Evolutionary conservation across 1,140 invertebrate genomes (phyloP).

Genomic region (Thereuonema tuberculata): DNA sequence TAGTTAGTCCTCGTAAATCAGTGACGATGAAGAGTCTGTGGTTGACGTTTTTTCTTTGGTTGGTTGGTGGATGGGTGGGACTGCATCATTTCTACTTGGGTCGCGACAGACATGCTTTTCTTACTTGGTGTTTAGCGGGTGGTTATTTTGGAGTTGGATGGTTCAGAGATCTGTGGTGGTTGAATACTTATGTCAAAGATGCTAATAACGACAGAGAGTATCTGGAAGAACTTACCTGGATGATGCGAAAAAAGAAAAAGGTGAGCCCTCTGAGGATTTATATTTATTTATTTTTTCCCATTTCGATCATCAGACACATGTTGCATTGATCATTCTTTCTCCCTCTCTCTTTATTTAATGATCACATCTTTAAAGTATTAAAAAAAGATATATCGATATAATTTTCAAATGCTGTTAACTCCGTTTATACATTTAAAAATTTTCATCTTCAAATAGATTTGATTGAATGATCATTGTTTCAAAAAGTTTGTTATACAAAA

Average conservation of each 20-base stretch:
- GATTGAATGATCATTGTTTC: no score
- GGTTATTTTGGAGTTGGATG: constrained; percentile 75
- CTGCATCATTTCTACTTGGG: constrained; percentile 81
- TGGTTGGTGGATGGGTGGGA: constrained; percentile 71
- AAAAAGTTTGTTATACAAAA: no score
- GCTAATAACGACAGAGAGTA: constrained; percentile 64
- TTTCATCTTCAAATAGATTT: no score
- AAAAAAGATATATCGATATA: no score
- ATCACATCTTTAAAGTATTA: no score
- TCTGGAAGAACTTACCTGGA: constrained; percentile 46
- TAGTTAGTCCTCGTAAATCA: no score
- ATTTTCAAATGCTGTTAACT: no score
- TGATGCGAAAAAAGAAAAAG: constrained; percentile 39
- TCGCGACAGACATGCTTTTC: constrained; percentile 75
- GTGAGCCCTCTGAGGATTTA: background rate
- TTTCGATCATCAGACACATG: no score
- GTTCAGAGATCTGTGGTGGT: constrained; percentile 66
- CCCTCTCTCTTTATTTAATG: no score
- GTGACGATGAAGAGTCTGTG: no score
- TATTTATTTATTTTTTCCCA: background rate
- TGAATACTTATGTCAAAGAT: constrained; percentile 74
- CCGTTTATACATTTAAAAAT: no score
- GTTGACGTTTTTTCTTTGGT: constrained; percentile 74
- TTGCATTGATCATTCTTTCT: no score
- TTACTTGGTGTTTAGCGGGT: constrained; percentile 72